A percentile compares a stretch with the other conserved stretches of the same genome.
Conservation (phyloP, 2,888 invertebrate genomes). For the Cephalotes varians region DNA sequence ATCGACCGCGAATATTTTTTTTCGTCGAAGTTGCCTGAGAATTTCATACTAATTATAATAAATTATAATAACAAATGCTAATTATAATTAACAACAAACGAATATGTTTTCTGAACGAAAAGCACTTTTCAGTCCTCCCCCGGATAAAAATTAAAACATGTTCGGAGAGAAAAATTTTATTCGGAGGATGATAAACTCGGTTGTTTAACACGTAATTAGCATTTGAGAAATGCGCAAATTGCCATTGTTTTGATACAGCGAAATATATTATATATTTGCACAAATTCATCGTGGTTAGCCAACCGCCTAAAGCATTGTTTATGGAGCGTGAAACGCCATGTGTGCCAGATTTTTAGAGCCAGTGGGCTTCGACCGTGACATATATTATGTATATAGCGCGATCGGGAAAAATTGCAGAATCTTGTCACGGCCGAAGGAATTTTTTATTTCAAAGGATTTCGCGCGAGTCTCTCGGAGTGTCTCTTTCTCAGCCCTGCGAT, state of each 20-base stretch:
- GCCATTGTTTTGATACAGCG: neutral
- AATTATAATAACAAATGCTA: too few species aligned
- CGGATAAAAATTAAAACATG: neutral
- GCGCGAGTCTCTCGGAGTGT: neutral
- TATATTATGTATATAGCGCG: slow-evolving; percentile 28
- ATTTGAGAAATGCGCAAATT: neutral
- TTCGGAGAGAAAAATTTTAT: neutral
- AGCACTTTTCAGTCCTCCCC: neutral
- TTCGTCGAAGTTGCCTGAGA: neutral
- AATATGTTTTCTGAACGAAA: neutral
- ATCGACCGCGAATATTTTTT: neutral
- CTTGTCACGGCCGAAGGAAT: slow-evolving; percentile 10
- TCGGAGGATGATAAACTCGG: neutral
- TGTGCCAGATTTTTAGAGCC: slow-evolving; percentile 37
- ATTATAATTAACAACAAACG: neutral
- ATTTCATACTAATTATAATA: neutral
- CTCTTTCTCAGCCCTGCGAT: neutral
- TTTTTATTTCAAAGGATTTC: neutral
- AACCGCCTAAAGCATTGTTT: slow-evolving; percentile 34
- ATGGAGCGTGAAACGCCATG: slow-evolving; percentile 29
- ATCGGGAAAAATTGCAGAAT: slow-evolving; percentile 24
- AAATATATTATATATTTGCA: slow-evolving; percentile 1
- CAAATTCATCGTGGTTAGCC: slow-evolving; percentile 5
- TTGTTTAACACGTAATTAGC: neutral
- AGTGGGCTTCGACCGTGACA: slow-evolving; percentile 39